These are phyloP conservation scores for Tylochromis polylepis DNA, from an alignment of 2,113 vertebrate genomes.

Conservation along the genomic window DNA sequence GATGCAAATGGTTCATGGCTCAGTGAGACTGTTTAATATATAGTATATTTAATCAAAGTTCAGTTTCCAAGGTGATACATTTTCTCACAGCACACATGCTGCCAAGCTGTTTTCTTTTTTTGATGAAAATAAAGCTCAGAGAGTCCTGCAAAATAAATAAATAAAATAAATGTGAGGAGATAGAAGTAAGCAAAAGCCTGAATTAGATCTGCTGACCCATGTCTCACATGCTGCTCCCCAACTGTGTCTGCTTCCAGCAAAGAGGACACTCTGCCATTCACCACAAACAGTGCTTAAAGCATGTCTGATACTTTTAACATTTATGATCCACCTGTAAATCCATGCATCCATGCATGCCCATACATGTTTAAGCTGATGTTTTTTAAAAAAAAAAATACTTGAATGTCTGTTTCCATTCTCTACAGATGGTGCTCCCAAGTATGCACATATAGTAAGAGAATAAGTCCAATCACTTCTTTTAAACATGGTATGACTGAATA, in stretches of 20 bases:
- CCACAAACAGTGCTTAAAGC: neutral
- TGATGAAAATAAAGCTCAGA: neutral
- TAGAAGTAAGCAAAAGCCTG: neutral
- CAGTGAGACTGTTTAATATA: neutral
- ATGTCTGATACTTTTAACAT: neutral
- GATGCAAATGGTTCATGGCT: neutral
- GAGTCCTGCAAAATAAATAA: neutral
- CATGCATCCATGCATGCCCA: neutral
- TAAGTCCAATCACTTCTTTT: neutral
- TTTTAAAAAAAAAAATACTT: neutral
- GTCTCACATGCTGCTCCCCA: neutral
- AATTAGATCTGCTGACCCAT: neutral
- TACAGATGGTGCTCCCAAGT: neutral
- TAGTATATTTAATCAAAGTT: neutral
- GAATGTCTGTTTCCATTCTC: neutral
- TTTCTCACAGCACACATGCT: neutral
- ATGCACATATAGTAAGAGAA: neutral
- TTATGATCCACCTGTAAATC: neutral
- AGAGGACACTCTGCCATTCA: neutral
- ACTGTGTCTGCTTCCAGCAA: neutral
- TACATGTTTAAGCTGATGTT: neutral
- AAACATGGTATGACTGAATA: neutral
- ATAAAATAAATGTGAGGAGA: neutral
- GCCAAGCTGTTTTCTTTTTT: neutral
- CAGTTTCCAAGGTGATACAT: neutral